A percentile compares a stretch with the other conserved stretches of the same genome.
Conservation (phyloP, 2,113 vertebrate genomes). For the Typhlomys cinereus region DNA sequence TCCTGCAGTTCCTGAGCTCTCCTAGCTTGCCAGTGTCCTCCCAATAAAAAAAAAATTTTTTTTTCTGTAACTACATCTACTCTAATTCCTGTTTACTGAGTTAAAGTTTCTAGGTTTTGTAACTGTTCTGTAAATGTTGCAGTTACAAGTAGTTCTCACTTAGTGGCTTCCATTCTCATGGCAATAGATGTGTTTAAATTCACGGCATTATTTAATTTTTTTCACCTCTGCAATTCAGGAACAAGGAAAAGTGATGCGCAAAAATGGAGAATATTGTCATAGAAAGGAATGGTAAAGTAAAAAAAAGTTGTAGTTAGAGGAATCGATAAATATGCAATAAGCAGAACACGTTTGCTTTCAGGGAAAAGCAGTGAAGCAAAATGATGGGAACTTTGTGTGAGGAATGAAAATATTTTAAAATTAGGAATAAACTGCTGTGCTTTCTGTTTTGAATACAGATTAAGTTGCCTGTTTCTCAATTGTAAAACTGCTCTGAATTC, state of each 20-base stretch:
- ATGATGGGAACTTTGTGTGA: slow-evolving; percentile 16
- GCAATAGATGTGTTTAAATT: slow-evolving; percentile 67
- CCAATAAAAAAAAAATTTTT: slow-evolving; percentile 45
- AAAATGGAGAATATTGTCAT: slow-evolving; percentile 40
- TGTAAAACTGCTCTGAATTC: slow-evolving; percentile 10
- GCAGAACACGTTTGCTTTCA: background rate
- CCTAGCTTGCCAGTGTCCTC: background rate
- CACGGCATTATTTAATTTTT: slow-evolving; percentile 22
- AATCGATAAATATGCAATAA: slow-evolving; percentile 50
- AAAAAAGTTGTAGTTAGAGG: slow-evolving; percentile 32
- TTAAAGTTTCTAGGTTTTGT: slow-evolving; percentile 63
- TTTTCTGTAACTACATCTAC: slow-evolving; percentile 52
- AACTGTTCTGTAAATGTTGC: slow-evolving; percentile 61
- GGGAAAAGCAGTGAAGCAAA: background rate
- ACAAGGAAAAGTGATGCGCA: slow-evolving; percentile 36
- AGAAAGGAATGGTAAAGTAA: slow-evolving; percentile 7
- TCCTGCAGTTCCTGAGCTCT: background rate
- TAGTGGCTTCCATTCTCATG: slow-evolving; percentile 57
- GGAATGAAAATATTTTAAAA: slow-evolving; percentile 28
- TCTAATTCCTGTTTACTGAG: slow-evolving; percentile 58
- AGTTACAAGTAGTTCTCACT: slow-evolving; percentile 57
- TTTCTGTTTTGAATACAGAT: background rate
- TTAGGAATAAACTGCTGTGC: background rate
- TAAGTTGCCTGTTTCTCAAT: background rate
- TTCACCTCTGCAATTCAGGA: slow-evolving; percentile 31